These are phyloP conservation scores for Hemichromis elongatus DNA, from an alignment of 2,113 vertebrate genomes.

Conservation along the genomic window DNA sequence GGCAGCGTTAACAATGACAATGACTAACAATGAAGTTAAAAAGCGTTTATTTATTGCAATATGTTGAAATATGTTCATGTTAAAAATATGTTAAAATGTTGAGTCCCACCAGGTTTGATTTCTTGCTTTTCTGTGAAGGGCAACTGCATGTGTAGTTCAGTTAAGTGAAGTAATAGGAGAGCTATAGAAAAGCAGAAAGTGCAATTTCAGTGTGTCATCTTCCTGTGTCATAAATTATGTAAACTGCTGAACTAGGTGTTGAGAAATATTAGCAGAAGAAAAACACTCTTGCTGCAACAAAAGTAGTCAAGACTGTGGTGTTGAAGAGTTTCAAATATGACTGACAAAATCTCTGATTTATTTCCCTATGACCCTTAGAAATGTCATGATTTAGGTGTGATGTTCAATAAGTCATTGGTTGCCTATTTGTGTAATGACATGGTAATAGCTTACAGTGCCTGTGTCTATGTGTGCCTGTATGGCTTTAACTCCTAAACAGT, in stretches of 20 bases:
- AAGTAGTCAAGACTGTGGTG: not conserved
- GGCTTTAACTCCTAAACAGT: not conserved
- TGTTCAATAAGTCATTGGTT: rapidly evolving
- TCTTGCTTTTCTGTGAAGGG: not conserved
- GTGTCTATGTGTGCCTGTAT: not conserved
- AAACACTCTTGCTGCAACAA: not conserved
- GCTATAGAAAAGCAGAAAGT: not conserved
- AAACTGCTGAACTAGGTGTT: not conserved
- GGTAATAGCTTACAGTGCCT: not conserved
- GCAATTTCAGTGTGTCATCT: not conserved
- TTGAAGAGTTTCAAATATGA: not conserved
- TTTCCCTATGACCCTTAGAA: not conserved
- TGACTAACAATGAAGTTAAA: not conserved
- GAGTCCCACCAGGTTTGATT: not conserved
- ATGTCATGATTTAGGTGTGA: not conserved
- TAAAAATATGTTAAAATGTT: not conserved
- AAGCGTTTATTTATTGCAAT: not conserved
- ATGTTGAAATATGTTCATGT: not conserved
- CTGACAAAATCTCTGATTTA: not conserved
- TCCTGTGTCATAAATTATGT: not conserved
- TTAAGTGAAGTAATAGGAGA: not conserved
- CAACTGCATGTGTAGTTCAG: not conserved
- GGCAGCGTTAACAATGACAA: not conserved
- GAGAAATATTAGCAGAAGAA: not conserved
- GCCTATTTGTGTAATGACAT: not conserved